Percentiles rank a stretch among this genome's conserved stretches.
Conservation (phyloP, 2,797 vertebrate species). For the Glossophaga mutica region DNA sequence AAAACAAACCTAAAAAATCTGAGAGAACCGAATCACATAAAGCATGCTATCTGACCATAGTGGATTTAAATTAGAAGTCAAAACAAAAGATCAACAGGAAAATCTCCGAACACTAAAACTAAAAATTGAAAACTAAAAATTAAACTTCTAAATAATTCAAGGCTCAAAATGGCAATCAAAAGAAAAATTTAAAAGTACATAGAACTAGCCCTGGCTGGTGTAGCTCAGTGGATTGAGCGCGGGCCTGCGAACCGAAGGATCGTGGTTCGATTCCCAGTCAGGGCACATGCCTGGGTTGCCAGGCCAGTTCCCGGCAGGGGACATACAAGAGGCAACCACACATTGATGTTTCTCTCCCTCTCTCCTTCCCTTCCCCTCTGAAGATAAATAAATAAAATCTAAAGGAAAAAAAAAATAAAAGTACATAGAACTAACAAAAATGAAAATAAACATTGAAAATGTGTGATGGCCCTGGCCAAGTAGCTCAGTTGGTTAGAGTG, state of each 20-base stretch:
- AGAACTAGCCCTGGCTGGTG: no score
- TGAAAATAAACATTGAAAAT: not conserved
- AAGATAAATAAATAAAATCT: no score
- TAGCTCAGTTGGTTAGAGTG: no score
- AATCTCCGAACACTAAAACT: not conserved
- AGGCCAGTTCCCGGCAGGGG: no score
- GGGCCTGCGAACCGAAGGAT: no score
- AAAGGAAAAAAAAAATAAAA: not conserved
- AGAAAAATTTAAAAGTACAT: not conserved
- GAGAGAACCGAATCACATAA: not conserved
- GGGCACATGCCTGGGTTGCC: no score
- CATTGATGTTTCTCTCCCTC: no score
- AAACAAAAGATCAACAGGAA: not conserved
- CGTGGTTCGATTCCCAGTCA: no score
- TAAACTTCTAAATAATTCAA: not conserved
- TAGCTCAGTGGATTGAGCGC: no score
- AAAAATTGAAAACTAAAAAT: not conserved
- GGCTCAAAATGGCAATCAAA: not conserved
- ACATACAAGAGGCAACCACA: no score
- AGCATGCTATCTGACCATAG: not conserved
- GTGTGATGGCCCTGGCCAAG: not conserved
- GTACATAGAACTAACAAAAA: not conserved
- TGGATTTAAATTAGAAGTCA: constrained; percentile 8
- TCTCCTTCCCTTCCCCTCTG: no score
- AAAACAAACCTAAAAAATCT: not conserved